These are phyloP conservation scores for Eclectus roratus DNA, from an alignment of 2,113 vertebrate species.

Conservation along the genomic window DNA sequence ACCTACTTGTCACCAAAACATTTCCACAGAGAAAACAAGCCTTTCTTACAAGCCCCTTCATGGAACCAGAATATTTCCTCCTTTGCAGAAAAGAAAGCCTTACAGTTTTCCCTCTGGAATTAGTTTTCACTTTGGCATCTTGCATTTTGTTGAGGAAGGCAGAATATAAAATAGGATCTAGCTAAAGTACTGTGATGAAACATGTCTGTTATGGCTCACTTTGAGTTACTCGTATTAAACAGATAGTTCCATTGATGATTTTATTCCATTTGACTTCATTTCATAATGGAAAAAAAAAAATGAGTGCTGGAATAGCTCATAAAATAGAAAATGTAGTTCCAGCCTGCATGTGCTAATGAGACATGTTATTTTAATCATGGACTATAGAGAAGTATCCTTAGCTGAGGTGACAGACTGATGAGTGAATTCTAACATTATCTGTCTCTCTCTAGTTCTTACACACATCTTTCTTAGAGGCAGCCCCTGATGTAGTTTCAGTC, in stretches of 20 bases:
- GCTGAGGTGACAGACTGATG: neutral
- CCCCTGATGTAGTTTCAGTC: rapidly evolving
- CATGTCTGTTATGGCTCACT: neutral
- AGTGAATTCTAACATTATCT: neutral
- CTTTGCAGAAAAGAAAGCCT: neutral
- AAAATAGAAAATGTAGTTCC: neutral
- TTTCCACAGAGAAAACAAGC: neutral
- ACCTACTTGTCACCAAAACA: neutral
- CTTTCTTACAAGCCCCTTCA: neutral
- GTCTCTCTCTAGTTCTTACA: neutral
- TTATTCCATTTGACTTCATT: neutral
- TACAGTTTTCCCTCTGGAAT: neutral
- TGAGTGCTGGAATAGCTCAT: neutral
- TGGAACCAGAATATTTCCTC: neutral
- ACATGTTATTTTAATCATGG: neutral
- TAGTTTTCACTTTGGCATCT: neutral
- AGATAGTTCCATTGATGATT: neutral
- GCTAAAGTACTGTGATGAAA: neutral
- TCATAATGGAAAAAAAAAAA: neutral
- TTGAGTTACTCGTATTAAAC: neutral
- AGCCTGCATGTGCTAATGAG: slow-evolving; percentile 3
- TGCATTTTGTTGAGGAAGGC: slow-evolving; percentile 4
- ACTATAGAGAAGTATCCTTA: neutral
- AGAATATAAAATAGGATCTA: neutral
- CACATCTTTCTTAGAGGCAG: neutral